A percentile compares a stretch with the other conserved stretches of the same genome.
These are phyloP conservation scores for Oligia fasciuncula DNA, from an alignment of 2,888 invertebrate genomes.

Conservation along the genomic window DNA sequence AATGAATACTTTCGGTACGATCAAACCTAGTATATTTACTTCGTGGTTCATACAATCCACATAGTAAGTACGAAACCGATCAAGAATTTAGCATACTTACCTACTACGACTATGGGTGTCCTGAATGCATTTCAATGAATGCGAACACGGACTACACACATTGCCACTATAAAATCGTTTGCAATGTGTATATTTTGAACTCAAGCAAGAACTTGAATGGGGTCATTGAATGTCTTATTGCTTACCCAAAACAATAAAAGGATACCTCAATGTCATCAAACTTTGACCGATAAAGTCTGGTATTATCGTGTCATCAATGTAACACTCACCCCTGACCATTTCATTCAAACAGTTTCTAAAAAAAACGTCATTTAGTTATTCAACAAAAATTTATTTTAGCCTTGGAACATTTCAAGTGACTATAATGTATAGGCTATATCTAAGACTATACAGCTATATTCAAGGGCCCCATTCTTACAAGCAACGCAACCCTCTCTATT, in stretches of 20 bases:
- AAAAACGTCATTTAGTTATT: not conserved
- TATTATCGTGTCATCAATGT: conserved; percentile 9
- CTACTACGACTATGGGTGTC: conserved; percentile 56
- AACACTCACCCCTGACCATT: conserved; percentile 1
- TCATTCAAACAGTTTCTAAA: not conserved
- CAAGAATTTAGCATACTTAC: conserved; percentile 63
- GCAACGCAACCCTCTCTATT: conserved; percentile 40
- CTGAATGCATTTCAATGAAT: conserved; percentile 65
- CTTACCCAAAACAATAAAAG: conserved; percentile 59
- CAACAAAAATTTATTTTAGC: conserved; percentile 9
- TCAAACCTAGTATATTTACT: conserved; percentile 1
- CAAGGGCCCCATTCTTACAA: conserved; percentile 26
- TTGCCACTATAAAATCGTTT: conserved; percentile 46
- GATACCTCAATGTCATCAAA: conserved; percentile 33
- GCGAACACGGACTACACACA: conserved; percentile 51
- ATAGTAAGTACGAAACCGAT: conserved; percentile 46
- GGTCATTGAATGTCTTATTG: conserved; percentile 50
- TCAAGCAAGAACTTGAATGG: conserved; percentile 40
- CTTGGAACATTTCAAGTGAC: conserved; percentile 33
- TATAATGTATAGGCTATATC: not conserved
- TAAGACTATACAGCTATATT: not conserved
- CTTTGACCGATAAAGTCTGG: conserved; percentile 26
- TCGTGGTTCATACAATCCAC: conserved; percentile 20
- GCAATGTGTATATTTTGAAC: conserved; percentile 47
- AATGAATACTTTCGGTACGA: not conserved